Base-by-base conservation (phyloP, 1,140 invertebrate genomes). In the Anagrus nilaparvatae region DNA sequence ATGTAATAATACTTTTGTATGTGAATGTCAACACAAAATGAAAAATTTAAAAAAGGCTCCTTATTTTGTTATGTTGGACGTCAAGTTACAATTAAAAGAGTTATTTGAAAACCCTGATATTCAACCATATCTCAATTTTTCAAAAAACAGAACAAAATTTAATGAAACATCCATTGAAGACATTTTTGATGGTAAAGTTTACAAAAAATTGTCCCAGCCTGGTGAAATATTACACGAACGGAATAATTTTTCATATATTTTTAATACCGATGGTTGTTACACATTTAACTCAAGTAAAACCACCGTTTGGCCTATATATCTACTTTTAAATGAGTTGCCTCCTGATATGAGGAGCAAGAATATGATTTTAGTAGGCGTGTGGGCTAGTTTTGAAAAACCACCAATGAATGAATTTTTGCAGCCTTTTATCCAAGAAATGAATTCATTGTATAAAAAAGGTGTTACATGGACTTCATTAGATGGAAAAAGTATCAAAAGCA, bases 261-360 rank as follows among this genome's bases (percentile, higher is more conserved):
- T 48, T 20, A 51, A 46, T 21, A 48, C 43, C 3, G 46, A 51
- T 23, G 46, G 43, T 8, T 51, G 49, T 19, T 36, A 48, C 46
- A 31, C 43, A 14, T 24, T 40, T 4, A 43, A 48, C 24, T 48
- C 49, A 3, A 51, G 49, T 29, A 45, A 43, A 7, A 16, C 41
- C 8, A 23, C 43, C 24, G 42, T 51, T 14, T 48, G 46, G 46
- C 49, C 49, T 5, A 46, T 51, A 19, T 51, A 46, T 27, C 6
- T 35, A 8, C 28, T 21, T 9, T 38, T 46, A 19, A 46, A 41
- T n/a, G 39, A 46, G 14, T 27, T 46, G 23, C 27, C 33, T 13
- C 24, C 18, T 35, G 9, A 41, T 37, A 28, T 33, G 4, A 33
- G 31, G 19, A 17, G 40, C 16, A 45, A 45, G 40, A 9, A 46